A percentile compares a stretch with the other conserved stretches of the same genome.
Conservation (phyloP, 2,113 vertebrate species). For the Pterocles burchelli region DNA sequence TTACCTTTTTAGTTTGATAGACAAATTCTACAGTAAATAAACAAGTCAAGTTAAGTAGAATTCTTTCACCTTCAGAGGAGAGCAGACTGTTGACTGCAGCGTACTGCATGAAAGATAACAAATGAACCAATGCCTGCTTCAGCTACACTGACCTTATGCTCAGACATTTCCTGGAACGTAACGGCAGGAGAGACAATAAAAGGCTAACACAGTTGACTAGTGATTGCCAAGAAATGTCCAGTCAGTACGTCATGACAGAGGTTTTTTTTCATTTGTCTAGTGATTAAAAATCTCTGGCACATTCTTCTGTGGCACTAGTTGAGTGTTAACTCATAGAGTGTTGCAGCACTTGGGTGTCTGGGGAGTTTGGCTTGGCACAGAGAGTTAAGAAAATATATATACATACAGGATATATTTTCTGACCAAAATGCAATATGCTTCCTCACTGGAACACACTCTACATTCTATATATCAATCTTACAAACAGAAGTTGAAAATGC, state of each 20-base stretch:
- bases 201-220: background rate
- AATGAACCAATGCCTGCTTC: background rate
- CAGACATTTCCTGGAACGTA: slow-evolving; percentile 46
- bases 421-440: background rate
- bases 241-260: slow-evolving; percentile 4
- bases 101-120: background rate
- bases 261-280: background rate
- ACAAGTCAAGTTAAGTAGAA: background rate
- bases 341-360: background rate
- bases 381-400: background rate
- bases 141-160: background rate
- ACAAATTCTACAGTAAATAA: background rate
- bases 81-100: background rate
- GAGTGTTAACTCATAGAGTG: background rate
- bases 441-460: background rate
- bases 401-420: background rate
- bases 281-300: background rate
- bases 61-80: background rate
- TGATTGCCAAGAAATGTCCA: slow-evolving; percentile 55
- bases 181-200: slow-evolving; percentile 2
- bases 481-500: background rate
- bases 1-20: background rate
- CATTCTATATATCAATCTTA: background rate
- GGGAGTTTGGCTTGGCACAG: background rate
- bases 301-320: background rate